These are phyloP conservation scores for Brachionus sp. DNA, from an alignment of 1,140 invertebrate species.

Conservation along the genomic window DNA sequence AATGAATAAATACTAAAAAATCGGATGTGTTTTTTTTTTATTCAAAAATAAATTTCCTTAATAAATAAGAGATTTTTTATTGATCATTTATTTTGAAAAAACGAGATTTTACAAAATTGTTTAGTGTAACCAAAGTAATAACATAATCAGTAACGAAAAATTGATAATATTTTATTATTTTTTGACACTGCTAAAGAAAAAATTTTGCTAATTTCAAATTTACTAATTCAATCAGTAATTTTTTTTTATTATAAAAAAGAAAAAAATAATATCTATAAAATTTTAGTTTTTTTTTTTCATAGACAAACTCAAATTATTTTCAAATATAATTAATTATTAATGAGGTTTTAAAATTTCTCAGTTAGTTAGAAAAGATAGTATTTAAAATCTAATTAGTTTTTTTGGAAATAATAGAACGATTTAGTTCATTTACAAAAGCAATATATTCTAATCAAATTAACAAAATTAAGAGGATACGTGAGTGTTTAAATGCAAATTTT, in stretches of 20 bases:
- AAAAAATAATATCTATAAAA: too few species aligned
- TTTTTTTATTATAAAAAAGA: too few species aligned
- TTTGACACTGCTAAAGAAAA: too few species aligned
- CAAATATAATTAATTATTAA: too few species aligned
- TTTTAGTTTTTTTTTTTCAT: too few species aligned
- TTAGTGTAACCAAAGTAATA: neutral
- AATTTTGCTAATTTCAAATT: too few species aligned
- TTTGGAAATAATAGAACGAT: neutral
- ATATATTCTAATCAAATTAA: neutral
- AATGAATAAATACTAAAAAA: neutral
- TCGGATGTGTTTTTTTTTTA: neutral
- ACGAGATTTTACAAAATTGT: too few species aligned
- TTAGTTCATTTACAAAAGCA: neutral
- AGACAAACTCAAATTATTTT: too few species aligned
- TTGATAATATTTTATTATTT: neutral
- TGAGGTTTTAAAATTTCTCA: neutral
- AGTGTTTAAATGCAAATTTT: neutral
- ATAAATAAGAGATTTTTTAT: neutral
- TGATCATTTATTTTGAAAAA: neutral
- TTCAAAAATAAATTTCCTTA: neutral
- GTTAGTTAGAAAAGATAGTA: neutral
- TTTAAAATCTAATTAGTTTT: neutral
- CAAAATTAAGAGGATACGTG: neutral
- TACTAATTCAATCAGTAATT: too few species aligned
- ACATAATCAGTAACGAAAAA: neutral